Conservation (phyloP, 2,797 vertebrate species). For the Chromis chromis region DNA sequence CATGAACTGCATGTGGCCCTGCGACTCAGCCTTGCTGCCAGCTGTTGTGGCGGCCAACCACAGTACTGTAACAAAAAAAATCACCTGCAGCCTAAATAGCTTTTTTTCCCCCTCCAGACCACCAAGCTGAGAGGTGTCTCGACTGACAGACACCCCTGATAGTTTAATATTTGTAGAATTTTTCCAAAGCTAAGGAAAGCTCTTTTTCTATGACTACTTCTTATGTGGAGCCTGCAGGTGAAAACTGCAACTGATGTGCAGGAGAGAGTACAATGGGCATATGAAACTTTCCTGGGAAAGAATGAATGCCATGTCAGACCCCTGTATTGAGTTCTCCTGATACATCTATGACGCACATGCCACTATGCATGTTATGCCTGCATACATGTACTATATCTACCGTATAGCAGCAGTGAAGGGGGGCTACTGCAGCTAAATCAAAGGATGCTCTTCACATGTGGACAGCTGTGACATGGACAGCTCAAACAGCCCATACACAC, state of each 20-base stretch:
- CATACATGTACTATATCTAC: conserved; percentile 8
- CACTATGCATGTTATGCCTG: neutral
- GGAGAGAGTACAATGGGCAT: neutral
- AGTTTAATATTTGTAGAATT: neutral
- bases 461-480: neutral
- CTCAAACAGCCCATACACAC: conserved; percentile 2
- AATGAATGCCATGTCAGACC: neutral
- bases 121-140: neutral
- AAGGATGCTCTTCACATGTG: conserved; percentile 9
- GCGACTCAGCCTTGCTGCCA: neutral
- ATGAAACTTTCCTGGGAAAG: conserved; percentile 3
- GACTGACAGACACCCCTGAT: neutral
- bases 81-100: neutral
- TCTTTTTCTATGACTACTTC: neutral
- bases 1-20: neutral
- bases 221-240: neutral
- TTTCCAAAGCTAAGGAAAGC: neutral
- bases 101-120: neutral
- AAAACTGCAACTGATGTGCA: neutral
- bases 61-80: neutral
- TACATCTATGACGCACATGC: neutral
- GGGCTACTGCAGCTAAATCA: neutral
- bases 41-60: neutral
- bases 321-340: neutral
- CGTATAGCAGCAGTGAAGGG: conserved; percentile 6